A percentile compares a stretch with the other conserved stretches of the same genome.
Evolutionary conservation across 2,113 vertebrate species (phyloP).

Genomic region (Heterotis niloticus): DNA sequence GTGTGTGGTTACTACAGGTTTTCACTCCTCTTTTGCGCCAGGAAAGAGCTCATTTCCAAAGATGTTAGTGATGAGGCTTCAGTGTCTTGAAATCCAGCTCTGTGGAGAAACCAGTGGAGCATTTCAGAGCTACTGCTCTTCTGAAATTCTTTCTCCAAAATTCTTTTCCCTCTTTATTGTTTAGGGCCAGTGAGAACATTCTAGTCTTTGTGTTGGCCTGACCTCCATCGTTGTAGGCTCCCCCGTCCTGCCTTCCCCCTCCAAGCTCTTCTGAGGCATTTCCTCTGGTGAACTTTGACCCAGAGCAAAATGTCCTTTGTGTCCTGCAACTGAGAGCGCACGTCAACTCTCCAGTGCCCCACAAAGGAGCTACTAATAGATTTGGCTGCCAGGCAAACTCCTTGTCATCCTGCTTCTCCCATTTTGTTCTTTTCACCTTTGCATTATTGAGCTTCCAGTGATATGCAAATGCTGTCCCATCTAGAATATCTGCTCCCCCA

Average conservation of each 20-base stretch:
- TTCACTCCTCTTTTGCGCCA: too few relatives aligned
- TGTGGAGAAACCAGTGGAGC: too few relatives aligned
- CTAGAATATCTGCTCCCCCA: conserved; percentile 41
- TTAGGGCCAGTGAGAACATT: not conserved
- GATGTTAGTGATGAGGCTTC: too few relatives aligned
- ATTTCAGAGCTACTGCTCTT: not conserved
- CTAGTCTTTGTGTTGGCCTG: not conserved
- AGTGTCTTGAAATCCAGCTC: not conserved
- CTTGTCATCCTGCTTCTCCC: conserved; percentile 59
- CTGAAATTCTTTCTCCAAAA: not conserved
- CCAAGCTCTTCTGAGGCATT: conserved; percentile 39
- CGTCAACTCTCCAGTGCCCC: conserved; percentile 55
- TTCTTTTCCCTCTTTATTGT: not conserved
- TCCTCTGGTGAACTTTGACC: conserved; percentile 51
- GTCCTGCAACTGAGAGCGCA: conserved; percentile 63
- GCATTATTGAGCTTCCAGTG: conserved; percentile 69
- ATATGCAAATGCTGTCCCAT: conserved; percentile 69
- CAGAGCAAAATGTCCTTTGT: conserved; percentile 63
- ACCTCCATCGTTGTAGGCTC: not conserved
- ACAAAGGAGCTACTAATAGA: conserved; percentile 66
- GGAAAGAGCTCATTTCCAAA: too few relatives aligned
- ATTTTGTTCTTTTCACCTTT: conserved; percentile 65
- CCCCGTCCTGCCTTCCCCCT: conserved; percentile 14
- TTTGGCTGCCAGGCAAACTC: conserved; percentile 72
- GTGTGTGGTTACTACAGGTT: too few relatives aligned